These are phyloP conservation scores for Synanthedon tipuliformis DNA, from an alignment of 2,888 invertebrate genomes.

Conservation along the genomic window DNA sequence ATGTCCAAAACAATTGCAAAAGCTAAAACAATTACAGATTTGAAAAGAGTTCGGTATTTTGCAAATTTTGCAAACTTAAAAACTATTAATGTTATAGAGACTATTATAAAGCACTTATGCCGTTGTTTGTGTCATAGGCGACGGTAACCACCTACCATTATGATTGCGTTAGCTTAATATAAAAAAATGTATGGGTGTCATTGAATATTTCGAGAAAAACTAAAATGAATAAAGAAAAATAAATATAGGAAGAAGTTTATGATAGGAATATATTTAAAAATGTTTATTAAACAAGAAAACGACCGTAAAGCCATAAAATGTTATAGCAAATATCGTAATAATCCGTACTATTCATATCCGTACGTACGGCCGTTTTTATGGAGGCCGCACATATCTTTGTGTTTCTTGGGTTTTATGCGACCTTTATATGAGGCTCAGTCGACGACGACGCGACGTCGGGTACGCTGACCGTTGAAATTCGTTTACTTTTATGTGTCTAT, in stretches of 20 bases:
- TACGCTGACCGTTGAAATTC: slow-evolving; percentile 37
- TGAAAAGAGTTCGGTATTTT: too few relatives aligned
- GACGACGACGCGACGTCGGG: slow-evolving; percentile 17
- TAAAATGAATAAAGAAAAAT: neutral
- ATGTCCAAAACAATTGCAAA: too few relatives aligned
- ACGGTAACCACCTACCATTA: too few relatives aligned
- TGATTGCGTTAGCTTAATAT: too few relatives aligned
- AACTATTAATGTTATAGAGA: too few relatives aligned
- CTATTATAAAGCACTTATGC: too few relatives aligned
- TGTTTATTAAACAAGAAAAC: slow-evolving; percentile 44
- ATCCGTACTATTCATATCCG: slow-evolving; percentile 50
- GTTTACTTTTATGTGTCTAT: slow-evolving; percentile 26
- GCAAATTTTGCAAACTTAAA: too few relatives aligned
- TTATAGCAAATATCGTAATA: slow-evolving; percentile 36
- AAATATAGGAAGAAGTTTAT: neutral
- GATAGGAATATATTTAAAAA: slow-evolving; percentile 2
- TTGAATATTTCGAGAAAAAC: neutral
- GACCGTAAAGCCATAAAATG: slow-evolving; percentile 40
- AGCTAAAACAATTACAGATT: too few relatives aligned
- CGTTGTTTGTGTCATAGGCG: too few relatives aligned
- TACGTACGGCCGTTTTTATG: slow-evolving; percentile 42
- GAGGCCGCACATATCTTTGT: slow-evolving; percentile 48
- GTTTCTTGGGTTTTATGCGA: slow-evolving; percentile 51
- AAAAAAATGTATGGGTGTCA: too few relatives aligned
- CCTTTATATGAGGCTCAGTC: slow-evolving; percentile 29